phyloP scores from a whole-genome alignment of 2,797 vertebrate genomes.

The Pangasius macronema region DNA sequence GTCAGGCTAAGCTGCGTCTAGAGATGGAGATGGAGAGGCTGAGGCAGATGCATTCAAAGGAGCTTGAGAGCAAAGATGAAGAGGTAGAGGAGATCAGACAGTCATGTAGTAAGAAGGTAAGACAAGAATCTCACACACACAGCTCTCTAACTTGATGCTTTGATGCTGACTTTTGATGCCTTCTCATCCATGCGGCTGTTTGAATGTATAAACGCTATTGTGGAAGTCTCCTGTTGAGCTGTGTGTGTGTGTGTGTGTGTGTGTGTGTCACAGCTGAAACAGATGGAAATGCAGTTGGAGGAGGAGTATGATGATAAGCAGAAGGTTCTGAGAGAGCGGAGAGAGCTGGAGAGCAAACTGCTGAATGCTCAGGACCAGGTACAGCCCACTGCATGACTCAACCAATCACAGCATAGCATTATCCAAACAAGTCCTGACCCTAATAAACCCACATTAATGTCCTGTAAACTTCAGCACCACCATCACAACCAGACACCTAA shows the following conservation, averaged over 20 bases:
- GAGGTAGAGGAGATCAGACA: slow-evolving; percentile 95
- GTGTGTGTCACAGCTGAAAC: slow-evolving; percentile 81
- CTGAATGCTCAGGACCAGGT: slow-evolving; percentile 90
- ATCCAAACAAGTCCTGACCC: neutral
- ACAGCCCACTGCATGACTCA: slow-evolving; percentile 21
- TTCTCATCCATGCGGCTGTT: slow-evolving; percentile 7
- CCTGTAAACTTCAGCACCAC: neutral
- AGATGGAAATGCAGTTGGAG: slow-evolving; percentile 96
- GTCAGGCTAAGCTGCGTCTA: slow-evolving; percentile 89
- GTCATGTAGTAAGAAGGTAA: slow-evolving; percentile 96
- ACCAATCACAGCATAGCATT: neutral
- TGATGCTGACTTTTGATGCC: neutral
- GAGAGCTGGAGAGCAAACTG: slow-evolving; percentile 91
- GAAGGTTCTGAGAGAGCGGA: slow-evolving; percentile 90
- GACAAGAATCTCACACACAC: neutral
- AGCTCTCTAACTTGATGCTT: neutral
- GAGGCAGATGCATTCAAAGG: slow-evolving; percentile 93
- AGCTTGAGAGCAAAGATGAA: slow-evolving; percentile 93
- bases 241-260: slow-evolving; percentile 11
- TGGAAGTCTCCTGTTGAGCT: neutral
- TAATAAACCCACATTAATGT: neutral
- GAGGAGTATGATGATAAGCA: slow-evolving; percentile 97
- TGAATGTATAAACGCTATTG: neutral
- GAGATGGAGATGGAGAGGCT: slow-evolving; percentile 98
- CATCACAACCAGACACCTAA: neutral